Conservation (phyloP, 2,888 invertebrate genomes). For the Diachrysia chrysitis region DNA sequence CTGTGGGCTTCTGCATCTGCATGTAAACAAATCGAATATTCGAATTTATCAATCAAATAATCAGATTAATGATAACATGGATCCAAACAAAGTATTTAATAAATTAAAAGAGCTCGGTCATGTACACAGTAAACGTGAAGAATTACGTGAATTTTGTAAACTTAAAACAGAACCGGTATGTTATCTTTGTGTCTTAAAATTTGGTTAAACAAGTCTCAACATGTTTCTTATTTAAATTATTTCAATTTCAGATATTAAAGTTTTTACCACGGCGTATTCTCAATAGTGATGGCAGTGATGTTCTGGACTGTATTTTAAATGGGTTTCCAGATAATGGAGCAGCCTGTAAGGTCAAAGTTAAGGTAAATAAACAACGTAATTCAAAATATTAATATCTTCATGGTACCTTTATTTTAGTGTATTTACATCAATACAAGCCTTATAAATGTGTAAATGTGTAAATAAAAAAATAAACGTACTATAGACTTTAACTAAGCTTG, state of each 20-base stretch:
- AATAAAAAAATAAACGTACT: too few relatives aligned
- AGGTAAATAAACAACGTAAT: conserved; percentile 64
- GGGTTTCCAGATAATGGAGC: conserved; percentile 71
- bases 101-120: conserved; percentile 77
- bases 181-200: too few relatives aligned
- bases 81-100: conserved; percentile 64
- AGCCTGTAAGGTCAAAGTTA: conserved; percentile 68
- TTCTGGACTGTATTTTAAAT: conserved; percentile 78
- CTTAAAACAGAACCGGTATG: conserved; percentile 75
- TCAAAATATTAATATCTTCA: background rate
- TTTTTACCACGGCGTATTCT: conserved; percentile 74
- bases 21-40: background rate
- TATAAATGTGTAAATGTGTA: too few relatives aligned
- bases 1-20: too few relatives aligned
- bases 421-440: too few relatives aligned
- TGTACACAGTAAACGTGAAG: conserved; percentile 72
- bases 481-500: too few relatives aligned
- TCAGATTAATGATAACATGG: conserved; percentile 59
- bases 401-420: background rate
- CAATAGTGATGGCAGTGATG: conserved; percentile 76
- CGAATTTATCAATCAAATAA: background rate
- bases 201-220: conserved; percentile 7
- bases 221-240: conserved; percentile 13
- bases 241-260: conserved; percentile 70
- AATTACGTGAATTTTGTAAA: conserved; percentile 74